Base-by-base conservation (phyloP, 2,113 vertebrate genomes). In the Anolis carolinensis region DNA sequence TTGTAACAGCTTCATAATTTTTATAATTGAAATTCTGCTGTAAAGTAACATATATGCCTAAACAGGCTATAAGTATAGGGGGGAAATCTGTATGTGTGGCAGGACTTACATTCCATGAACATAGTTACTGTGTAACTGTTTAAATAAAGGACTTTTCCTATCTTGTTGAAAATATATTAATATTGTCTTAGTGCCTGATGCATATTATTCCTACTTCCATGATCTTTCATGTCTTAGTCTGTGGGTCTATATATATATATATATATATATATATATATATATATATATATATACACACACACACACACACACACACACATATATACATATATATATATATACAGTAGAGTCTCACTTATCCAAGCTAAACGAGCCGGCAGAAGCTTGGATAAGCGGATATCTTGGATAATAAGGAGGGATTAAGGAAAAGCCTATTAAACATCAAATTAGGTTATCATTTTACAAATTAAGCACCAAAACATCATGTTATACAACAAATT, bases 191-290 rank as follows among this genome's bases (percentile, higher is more conserved):
- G 48, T 71, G 18, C 65, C n/a, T 74, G 32, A 44, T 48, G 3
- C 20, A 44, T 62, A 25, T 39, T 20, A 65, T 71, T 50, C 18
- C 9, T 14, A 36, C 13, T 91, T 89, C 86, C 70, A n/a, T 63
- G 36, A 90, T 83, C 71, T 62, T 80, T 88, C 89, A 63, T 86
- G 83, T 87, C 92, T 86, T 91, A 72, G 87, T 92, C 84, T 78
- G 78, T 67, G 78, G 75, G 90, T 94, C 90, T 93, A 77, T 87
- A 89, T 13, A 55, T 7, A 55, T 14, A 55, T 7, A 55, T 7
- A 55, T 7, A 55, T 14, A 55, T 14, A 52, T 10, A 52, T 14
- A 55, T 14, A 55, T 7, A 55, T 7, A 55, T 7, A 55, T 7
- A 55, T 7, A 55, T 7, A 55, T 7, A 55, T 7, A 55, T 9